A percentile compares a stretch with the other conserved stretches of the same genome.
phyloP scores from a whole-genome alignment of 2,113 vertebrate species.

The Saimiri boliviensis region DNA sequence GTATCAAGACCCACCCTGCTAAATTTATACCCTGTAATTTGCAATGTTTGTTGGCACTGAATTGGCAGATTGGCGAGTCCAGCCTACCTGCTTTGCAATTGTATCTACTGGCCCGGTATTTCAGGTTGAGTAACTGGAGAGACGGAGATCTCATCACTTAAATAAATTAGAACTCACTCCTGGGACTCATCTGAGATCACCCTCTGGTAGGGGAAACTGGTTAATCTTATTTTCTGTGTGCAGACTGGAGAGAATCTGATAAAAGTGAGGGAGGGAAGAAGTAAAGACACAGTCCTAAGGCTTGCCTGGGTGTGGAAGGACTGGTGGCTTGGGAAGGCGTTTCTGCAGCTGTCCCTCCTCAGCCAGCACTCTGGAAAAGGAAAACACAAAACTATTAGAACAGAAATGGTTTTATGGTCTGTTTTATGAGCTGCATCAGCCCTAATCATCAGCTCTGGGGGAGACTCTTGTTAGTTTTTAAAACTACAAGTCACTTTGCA shows the following conservation, averaged over 20 bases:
- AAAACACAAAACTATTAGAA: conserved; percentile 9
- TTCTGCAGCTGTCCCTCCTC: not conserved
- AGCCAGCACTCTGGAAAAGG: not conserved
- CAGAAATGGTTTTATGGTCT: conserved; percentile 48
- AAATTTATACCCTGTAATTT: conserved; percentile 84
- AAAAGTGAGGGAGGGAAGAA: not conserved
- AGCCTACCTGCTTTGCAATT: conserved; percentile 80
- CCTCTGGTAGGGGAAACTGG: conserved; percentile 28
- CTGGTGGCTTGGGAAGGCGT: not conserved
- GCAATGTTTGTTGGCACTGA: conserved; percentile 61
- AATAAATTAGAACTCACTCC: conserved; percentile 73
- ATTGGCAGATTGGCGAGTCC: conserved; percentile 63
- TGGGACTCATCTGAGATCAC: conserved; percentile 53
- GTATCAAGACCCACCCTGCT: conserved; percentile 73
- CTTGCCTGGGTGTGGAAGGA: not conserved
- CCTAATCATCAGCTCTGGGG: conserved; percentile 45
- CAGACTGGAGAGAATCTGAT: conserved; percentile 38
- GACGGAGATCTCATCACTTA: conserved; percentile 62
- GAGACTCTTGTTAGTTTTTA: conserved; percentile 57
- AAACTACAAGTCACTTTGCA: conserved; percentile 43
- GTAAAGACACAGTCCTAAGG: not conserved
- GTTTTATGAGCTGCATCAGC: conserved; percentile 62
- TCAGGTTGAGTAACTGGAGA: conserved; percentile 63
- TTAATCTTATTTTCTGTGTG: conserved; percentile 60
- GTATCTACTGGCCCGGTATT: conserved; percentile 64